Conservation (phyloP, 2,113 vertebrate genomes). For the Aplodontia rufa region DNA sequence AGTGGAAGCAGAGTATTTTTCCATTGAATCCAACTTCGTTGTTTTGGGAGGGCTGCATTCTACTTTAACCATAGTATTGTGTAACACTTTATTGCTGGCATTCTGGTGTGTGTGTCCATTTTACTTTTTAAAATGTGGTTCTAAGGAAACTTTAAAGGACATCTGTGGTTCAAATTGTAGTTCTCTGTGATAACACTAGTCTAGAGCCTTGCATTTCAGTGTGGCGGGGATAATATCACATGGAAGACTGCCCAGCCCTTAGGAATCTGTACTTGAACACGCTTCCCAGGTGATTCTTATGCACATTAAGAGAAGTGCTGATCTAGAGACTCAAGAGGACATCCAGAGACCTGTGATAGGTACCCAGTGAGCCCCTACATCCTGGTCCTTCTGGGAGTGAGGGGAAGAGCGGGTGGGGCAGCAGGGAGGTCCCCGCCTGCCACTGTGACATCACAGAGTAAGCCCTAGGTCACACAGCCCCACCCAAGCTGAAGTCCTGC, state of each 20-base stretch:
- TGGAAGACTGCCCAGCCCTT: neutral
- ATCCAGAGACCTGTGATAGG: neutral
- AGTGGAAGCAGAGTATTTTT: neutral
- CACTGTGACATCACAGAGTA: constrained; percentile 73
- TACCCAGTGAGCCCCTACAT: neutral
- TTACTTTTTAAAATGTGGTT: neutral
- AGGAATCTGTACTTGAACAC: neutral
- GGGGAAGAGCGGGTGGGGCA: too few relatives aligned
- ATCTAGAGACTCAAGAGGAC: neutral
- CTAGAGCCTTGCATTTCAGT: neutral
- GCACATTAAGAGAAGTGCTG: neutral
- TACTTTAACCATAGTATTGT: neutral
- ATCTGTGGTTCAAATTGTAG: neutral
- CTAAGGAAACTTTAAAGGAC: neutral
- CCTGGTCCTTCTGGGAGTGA: neutral
- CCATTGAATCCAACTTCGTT: neutral
- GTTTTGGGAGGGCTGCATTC: neutral
- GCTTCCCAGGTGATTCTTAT: neutral
- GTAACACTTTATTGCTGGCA: neutral
- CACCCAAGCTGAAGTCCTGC: neutral
- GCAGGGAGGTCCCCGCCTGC: neutral
- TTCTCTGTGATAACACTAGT: neutral
- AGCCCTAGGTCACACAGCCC: neutral
- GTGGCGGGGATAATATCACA: neutral
- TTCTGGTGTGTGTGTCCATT: neutral